Base-by-base conservation (phyloP, 2,797 vertebrate species). In the Argyrosomus regius region DNA sequence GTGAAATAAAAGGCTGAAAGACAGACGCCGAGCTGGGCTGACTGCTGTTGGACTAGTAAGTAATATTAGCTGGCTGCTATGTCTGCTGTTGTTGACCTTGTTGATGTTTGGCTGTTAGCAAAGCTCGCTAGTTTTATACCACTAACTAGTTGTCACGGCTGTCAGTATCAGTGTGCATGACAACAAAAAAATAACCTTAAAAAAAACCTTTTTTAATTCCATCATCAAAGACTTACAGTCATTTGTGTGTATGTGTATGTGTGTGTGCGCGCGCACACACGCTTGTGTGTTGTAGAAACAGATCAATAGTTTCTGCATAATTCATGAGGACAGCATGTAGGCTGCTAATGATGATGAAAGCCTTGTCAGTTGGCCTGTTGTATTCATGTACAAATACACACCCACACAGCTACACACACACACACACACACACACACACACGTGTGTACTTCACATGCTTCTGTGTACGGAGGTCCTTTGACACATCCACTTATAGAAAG, bases 241-340 rank as follows among this genome's bases (percentile, higher is more conserved):
- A n/a, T 92, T 0, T 24, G 35, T 72, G 6, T 48, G 28, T 61
- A 5, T 80, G 24, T 94, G 26, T 53, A 26, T 94, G 28, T 93
- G 52, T 72, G 39, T 50, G 12, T 78, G 58, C 18, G 43, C 46
- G 31, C 93, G 20, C 45, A 69, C 22, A 22, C 22, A 22, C 22
- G 22, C 60, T 45, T 65, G 35, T 61, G 22, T 46, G 28, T 92
- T 80, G 86, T 84, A 87, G 74, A 76, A 81, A 77, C 71, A 78
- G 85, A 86, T 91, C 88, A 92, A 88, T 75, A 77, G 72, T 76
- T 43, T 83, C 83, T 96, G 93, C 91, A 94, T 96, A 95, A 96
- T 96, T 96, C 90, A 95, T 94, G 89, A 90, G 87, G 92, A 94
- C 88, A 91, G 90, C 85, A 88, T 94, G 86, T 93, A 91, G 26